phyloP scores from a whole-genome alignment of 2,113 vertebrate genomes.

The Acanthochromis polyacanthus region DNA sequence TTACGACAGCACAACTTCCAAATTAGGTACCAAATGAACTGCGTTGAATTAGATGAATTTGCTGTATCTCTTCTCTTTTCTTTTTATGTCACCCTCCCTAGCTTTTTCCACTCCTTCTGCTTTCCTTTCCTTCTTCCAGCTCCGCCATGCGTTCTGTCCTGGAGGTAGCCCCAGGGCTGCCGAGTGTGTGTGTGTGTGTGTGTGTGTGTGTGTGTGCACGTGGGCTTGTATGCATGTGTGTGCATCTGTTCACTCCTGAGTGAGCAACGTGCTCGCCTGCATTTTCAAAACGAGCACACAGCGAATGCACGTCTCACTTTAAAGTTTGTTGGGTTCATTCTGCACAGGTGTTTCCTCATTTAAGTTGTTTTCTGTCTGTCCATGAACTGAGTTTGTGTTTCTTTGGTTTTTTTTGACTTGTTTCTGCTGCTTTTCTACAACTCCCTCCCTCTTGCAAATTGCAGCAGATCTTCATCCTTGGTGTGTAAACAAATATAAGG shows the following conservation, averaged over 20 bases:
- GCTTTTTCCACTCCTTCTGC: slow-evolving; percentile 27
- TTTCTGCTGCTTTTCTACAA: neutral
- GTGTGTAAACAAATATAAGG: neutral
- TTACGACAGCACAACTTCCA: neutral
- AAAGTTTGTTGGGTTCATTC: slow-evolving; percentile 22
- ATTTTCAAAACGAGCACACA: slow-evolving; percentile 34
- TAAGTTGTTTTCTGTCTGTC: slow-evolving; percentile 8
- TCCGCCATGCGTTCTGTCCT: slow-evolving; percentile 69
- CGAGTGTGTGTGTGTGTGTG: slow-evolving; percentile 59
- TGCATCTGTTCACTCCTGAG: slow-evolving; percentile 39
- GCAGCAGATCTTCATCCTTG: neutral
- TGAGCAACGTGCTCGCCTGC: slow-evolving; percentile 13
- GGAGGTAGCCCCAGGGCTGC: slow-evolving; percentile 71
- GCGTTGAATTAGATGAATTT: neutral
- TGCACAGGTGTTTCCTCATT: neutral
- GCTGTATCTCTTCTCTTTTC: neutral
- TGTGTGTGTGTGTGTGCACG: slow-evolving; percentile 18
- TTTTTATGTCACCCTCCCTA: slow-evolving; percentile 28
- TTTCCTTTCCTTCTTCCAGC: slow-evolving; percentile 46
- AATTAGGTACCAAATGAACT: slow-evolving; percentile 1
- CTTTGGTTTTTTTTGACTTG: slow-evolving; percentile 7
- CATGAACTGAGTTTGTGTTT: slow-evolving; percentile 7
- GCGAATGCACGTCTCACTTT: slow-evolving; percentile 12
- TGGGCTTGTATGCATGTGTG: slow-evolving; percentile 15
- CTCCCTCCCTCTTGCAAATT: neutral